Percentiles rank a stretch among this genome's conserved stretches.
Evolutionary conservation across 2,888 invertebrate species (phyloP).

Genomic region (Sclerodermus sp.): DNA sequence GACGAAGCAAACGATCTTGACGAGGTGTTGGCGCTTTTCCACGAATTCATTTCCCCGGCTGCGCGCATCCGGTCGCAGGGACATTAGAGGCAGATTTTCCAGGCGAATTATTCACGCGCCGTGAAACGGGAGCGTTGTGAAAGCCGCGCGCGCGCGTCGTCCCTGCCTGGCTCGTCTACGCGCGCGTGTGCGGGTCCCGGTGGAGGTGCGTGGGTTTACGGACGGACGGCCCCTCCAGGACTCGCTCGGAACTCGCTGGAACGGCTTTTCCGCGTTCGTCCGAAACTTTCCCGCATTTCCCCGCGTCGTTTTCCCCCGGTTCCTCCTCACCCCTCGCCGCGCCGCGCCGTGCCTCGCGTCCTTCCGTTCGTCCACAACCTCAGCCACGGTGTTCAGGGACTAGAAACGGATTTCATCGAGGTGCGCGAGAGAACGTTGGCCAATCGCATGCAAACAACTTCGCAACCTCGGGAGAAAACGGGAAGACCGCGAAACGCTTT

Average conservation of each 20-base stretch:
- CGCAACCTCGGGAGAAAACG: too few species aligned
- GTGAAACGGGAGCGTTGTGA: constrained; percentile 39
- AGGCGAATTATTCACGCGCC: constrained; percentile 38
- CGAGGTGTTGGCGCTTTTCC: constrained; percentile 9
- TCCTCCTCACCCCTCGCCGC: background rate
- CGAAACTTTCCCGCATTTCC: too few species aligned
- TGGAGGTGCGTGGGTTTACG: background rate
- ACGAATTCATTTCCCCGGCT: constrained; percentile 6
- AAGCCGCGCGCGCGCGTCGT: constrained; percentile 15
- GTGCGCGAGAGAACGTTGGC: too few species aligned
- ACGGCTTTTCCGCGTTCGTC: too few species aligned
- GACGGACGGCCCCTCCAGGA: background rate
- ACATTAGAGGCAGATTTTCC: constrained; percentile 43
- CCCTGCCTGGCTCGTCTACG: background rate
- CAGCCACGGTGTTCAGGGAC: too few species aligned
- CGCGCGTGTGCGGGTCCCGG: background rate
- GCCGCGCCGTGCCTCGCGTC: too few species aligned
- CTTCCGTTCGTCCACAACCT: too few species aligned
- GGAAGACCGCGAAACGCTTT: too few species aligned
- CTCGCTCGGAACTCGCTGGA: too few species aligned
- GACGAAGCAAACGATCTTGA: constrained; percentile 16
- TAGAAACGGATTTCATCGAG: too few species aligned
- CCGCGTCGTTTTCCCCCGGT: too few species aligned
- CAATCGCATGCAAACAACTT: too few species aligned
- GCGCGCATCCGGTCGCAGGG: constrained; percentile 9